Base-by-base conservation (phyloP, 2,888 invertebrate genomes). In the Chesias legatella region DNA sequence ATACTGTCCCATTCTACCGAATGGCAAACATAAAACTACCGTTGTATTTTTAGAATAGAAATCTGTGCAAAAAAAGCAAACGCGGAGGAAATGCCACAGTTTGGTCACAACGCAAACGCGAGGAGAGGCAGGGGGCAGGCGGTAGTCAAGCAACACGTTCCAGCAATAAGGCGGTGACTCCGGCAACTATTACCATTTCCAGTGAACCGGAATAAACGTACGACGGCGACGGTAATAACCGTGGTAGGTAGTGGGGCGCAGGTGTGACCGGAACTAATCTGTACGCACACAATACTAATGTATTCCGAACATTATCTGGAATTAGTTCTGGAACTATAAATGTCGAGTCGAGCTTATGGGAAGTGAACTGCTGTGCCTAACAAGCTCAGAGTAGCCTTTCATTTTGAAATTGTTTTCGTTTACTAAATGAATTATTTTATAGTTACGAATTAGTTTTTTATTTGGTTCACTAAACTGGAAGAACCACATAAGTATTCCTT, bases 141-240 rank as follows among this genome's bases (percentile, higher is more conserved):
- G 42, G 52, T 36, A 43, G 43, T 29, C 33, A 13, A 34, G 40
- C 39, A 48, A 62, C 76, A 74, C 73, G 75, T 70, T 62, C 69
- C 21, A 50, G 58, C 69, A 58, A 66, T 74, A 72, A 68, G 63
- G 64, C 58, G 60, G 57, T 59, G 69, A 50, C 53, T 41, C 53
- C 55, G 55, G 51, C 60, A 54, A 63, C 57, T 67, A 63, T 73
- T 75, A 67, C 72, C 62, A 61, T 63, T 80, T 76, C 75, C 75
- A 79, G 54, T 77, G 78, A 77, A 78, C 76, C 69, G 74, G 73
- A 75, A 73, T 76, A 69, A 75, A 72, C 73, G 64, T 55, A n/a
- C n/a, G n/a, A n/a, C n/a, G 65, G 52, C 55, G 62, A 58, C 59
- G n/a, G 58, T 56, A 63, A 61, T 63, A 64, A 60, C 60, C 50